These are phyloP conservation scores for Diuraphis noxia DNA, from an alignment of 1,140 invertebrate genomes.

Conservation along the genomic window DNA sequence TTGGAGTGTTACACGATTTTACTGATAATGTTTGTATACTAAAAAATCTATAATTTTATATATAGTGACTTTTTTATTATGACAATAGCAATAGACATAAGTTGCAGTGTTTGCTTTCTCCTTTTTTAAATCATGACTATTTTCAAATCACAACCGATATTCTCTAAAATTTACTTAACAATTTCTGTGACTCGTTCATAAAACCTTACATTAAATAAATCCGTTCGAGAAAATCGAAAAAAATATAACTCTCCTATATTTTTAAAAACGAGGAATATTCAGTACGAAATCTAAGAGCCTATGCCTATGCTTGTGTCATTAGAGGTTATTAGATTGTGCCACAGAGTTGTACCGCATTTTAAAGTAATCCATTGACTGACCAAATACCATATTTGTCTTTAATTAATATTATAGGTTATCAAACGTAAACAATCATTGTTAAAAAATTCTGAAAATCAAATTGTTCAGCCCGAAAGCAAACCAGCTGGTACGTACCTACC, in stretches of 20 bases:
- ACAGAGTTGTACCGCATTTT: not conserved
- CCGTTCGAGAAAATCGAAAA: too few species aligned
- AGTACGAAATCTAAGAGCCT: too few species aligned
- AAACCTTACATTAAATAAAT: too few species aligned
- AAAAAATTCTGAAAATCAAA: not conserved
- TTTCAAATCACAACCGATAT: too few species aligned
- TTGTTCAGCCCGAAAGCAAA: not conserved
- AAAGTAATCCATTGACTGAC: not conserved
- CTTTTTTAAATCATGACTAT: too few species aligned
- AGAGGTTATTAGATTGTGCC: not conserved
- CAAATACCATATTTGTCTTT: not conserved
- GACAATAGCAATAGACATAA: not conserved
- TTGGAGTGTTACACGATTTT: not conserved
- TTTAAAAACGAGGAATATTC: too few species aligned
- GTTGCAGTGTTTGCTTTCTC: not conserved
- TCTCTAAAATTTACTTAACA: too few species aligned
- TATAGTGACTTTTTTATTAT: not conserved
- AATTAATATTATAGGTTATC: not conserved
- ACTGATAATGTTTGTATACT: conserved; percentile 26
- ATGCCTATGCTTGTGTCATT: not conserved
- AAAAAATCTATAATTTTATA: not conserved
- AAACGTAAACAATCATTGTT: not conserved
- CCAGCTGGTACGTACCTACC: not conserved
- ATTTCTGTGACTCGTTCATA: too few species aligned
- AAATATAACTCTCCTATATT: too few species aligned